A percentile compares a stretch with the other conserved stretches of the same genome.
Evolutionary conservation across 1,140 invertebrate species (phyloP).

Genomic region (Leucophenga varia): DNA sequence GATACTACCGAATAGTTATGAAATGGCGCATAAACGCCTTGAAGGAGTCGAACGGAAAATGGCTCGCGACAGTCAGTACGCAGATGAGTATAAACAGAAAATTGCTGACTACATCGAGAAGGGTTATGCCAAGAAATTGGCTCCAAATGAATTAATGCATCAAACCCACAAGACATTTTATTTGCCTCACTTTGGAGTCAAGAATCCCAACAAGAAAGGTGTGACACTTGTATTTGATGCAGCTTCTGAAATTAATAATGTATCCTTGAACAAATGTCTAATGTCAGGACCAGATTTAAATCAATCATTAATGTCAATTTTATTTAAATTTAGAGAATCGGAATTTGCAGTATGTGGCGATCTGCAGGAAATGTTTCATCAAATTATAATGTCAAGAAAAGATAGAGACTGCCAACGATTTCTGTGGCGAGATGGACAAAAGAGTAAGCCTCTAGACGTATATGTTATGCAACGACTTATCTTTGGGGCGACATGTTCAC

Average conservation of each 20-base stretch:
- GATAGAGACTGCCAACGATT: conserved; percentile 25
- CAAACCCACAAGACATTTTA: background rate
- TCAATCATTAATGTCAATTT: conserved; percentile 25
- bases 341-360: conserved; percentile 6
- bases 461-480: conserved; percentile 39
- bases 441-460: conserved; percentile 2
- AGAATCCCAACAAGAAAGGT: conserved; percentile 24
- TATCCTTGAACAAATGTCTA: conserved; percentile 28
- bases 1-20: conserved; percentile 3
- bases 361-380: conserved; percentile 34
- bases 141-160: background rate
- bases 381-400: conserved; percentile 25
- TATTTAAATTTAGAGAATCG: conserved; percentile 38
- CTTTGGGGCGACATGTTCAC: conserved; percentile 39
- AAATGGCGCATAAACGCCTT: conserved; percentile 1
- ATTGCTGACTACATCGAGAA: conserved; percentile 15
- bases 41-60: conserved; percentile 8
- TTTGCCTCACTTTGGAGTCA: too few relatives aligned
- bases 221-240: conserved; percentile 30
- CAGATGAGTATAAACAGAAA: conserved; percentile 6
- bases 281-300: conserved; percentile 31
- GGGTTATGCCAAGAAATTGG: conserved; percentile 16
- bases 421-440: conserved; percentile 23
- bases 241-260: conserved; percentile 18
- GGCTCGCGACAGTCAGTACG: conserved; percentile 3